Base-by-base conservation (phyloP, 2,888 invertebrate species). In the Synergus umbraculus region DNA sequence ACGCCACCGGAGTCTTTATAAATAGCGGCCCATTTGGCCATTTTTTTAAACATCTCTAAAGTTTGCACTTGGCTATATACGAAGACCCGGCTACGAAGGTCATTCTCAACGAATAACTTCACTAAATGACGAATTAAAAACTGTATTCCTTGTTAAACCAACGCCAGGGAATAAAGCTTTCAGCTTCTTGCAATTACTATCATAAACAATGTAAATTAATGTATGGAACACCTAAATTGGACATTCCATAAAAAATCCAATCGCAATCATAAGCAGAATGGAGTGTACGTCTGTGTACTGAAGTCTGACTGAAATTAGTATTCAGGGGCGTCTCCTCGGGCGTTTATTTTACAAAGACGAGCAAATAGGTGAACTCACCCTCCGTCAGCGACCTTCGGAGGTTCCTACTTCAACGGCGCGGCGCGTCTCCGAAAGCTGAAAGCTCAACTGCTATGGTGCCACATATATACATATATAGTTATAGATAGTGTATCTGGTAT, bases 321-420 rank as follows among this genome's bases (percentile, higher is more conserved):
- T 89, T 88, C 89, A 88, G 85, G 84, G 85, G 84, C 84, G 87
- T 82, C 85, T 84, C 86, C 86, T 84, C 84, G 84, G 87, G 84
- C 90, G 89, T 90, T 90, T 90, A 90, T 89, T 89, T 90, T 89
- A 87, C 89, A 88, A 89, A 89, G 89, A 88, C 87, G 85, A 84
- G 89, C 86, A 89, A 89, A 90, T 90, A 89, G 89, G 85, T 84
- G 82, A 80, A 80, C 69, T 77, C 78, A 79, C 65, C 78, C 80
- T 78, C 41, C 67, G 76, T 78, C 82, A 78, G 78, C 81, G 79
- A 79, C 82, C 76, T 81, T 77, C 79, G 81, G 79, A 77, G 77
- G 67, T 79, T 79, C 76, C 63, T 82, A 83, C 82, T 83, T 80
- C 79, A 81, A 76, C 81, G 78, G 37, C 76, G 79, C 79, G 78